A percentile compares a stretch with the other conserved stretches of the same genome.
These are phyloP conservation scores for Dynastes hyllus DNA, from an alignment of 2,888 invertebrate genomes.

Conservation along the genomic window DNA sequence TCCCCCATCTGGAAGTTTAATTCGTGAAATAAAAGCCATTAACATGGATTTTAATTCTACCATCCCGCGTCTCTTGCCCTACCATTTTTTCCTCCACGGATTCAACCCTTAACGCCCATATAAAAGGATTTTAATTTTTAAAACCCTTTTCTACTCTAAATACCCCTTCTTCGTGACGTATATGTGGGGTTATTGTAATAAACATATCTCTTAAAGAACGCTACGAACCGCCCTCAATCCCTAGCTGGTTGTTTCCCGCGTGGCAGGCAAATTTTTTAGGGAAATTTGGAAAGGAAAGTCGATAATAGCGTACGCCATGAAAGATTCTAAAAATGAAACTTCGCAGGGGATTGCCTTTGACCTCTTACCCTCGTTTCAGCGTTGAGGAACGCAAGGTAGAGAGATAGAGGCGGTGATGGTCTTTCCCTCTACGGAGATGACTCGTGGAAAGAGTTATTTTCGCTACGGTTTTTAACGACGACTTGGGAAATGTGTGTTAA, in stretches of 20 bases:
- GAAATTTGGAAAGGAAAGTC: neutral
- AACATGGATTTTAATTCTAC: constrained; percentile 4
- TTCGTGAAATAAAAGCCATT: constrained; percentile 14
- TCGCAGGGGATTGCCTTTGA: neutral
- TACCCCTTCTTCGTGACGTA: neutral
- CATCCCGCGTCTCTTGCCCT: neutral
- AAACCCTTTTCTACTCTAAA: neutral
- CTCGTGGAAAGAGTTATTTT: constrained; percentile 11
- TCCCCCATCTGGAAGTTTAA: constrained; percentile 1
- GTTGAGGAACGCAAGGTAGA: neutral
- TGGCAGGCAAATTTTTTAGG: neutral
- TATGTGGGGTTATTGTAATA: neutral
- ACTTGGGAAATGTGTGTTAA: constrained; percentile 36
- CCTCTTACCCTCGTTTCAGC: neutral
- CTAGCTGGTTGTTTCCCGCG: neutral
- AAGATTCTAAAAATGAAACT: constrained; percentile 7
- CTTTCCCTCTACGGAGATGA: neutral
- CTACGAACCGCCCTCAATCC: neutral
- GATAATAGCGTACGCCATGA: neutral
- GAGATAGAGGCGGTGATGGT: neutral
- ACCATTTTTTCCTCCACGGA: neutral
- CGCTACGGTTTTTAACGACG: neutral
- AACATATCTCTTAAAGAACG: constrained; percentile 7
- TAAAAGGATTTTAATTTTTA: constrained; percentile 10
- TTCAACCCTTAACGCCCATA: neutral